phyloP scores from a whole-genome alignment of 2,888 invertebrate genomes.

The Cephus runcator region DNA sequence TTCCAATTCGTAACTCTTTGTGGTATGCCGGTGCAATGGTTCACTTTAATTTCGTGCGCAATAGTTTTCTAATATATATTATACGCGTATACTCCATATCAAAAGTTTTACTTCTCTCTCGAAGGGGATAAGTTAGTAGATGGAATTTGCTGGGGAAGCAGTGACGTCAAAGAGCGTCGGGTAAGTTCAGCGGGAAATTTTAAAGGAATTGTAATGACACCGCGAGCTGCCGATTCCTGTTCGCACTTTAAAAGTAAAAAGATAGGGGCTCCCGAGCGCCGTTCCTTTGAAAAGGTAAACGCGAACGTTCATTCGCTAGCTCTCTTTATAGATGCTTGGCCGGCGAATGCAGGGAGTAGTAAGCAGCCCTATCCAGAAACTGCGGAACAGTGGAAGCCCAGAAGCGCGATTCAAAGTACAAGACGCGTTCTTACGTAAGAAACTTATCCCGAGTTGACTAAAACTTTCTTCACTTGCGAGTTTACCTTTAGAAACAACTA shows the following conservation, averaged over 20 bases:
- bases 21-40: not conserved
- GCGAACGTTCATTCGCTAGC: slow-evolving; percentile 16
- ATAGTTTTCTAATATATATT: not conserved
- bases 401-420: not conserved
- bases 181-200: not conserved
- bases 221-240: not conserved
- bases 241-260: not conserved
- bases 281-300: slow-evolving; percentile 16
- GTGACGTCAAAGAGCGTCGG: not conserved
- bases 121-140: not conserved
- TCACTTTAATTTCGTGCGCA: not conserved
- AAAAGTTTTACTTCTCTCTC: not conserved
- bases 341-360: not conserved
- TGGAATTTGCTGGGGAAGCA: not conserved
- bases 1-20: not conserved
- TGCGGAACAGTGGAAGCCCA: slow-evolving; percentile 10
- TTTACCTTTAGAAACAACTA: slow-evolving; percentile 27
- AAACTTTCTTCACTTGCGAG: not conserved
- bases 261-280: not conserved
- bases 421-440: not conserved
- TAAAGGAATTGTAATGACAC: not conserved
- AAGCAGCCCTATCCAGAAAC: slow-evolving; percentile 12
- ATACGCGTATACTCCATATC: not conserved
- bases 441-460: not conserved
- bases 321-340: not conserved